Evolutionary conservation across 2,888 invertebrate species (phyloP), one percentile per base, ranked within the genome.

Genomic region (Belgica antarctica): DNA sequence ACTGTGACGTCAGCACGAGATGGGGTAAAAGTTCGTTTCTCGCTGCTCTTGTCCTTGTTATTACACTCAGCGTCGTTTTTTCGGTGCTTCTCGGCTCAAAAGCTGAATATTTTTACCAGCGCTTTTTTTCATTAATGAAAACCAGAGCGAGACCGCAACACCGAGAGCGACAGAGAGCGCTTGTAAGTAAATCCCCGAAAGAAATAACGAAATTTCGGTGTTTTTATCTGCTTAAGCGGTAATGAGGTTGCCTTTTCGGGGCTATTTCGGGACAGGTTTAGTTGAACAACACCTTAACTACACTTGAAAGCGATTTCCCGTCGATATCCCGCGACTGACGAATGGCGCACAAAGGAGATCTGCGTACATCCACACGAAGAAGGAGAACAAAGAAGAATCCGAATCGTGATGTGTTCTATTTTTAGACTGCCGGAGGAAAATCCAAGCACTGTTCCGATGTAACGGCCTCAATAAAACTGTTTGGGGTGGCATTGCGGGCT

Each of bases 91-190:
- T 59, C 59, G 22, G 7, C 59, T 12, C 27, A 12, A 59, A 27
- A 59, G 59, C 25, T 27, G 8, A 2, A 15, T 27, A 27, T 27
- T 8, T 24, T 22, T 8, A 28, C 25, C 25, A 65, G 41, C 47
- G 24, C 65, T 57, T 68, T 68, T 68, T 68, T 68, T 59, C 27
- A 68, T 68, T 68, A 68, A 68, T 68, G 68, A 68, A 68, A 68
- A 68, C 12, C 31, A 28, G 10, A 47, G 22, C 25, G 66, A 66
- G 66, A 66, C 17, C 12, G 28, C n/a, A n/a, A 66, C 28, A 47
- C 17, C 7, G 47, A 47, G 36, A 17, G 19, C 12, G 15, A 19
- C 19, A n/a, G 36, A 15, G 17, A 7, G 24, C 7, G 41, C 10
- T 41, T 10, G 8, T n/a, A 41, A n/a, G n/a, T n/a, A n/a, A n/a